Evolutionary conservation across 1,140 invertebrate genomes (phyloP), one percentile per base, ranked within the genome.

Genomic region (Orchesella cincta): DNA sequence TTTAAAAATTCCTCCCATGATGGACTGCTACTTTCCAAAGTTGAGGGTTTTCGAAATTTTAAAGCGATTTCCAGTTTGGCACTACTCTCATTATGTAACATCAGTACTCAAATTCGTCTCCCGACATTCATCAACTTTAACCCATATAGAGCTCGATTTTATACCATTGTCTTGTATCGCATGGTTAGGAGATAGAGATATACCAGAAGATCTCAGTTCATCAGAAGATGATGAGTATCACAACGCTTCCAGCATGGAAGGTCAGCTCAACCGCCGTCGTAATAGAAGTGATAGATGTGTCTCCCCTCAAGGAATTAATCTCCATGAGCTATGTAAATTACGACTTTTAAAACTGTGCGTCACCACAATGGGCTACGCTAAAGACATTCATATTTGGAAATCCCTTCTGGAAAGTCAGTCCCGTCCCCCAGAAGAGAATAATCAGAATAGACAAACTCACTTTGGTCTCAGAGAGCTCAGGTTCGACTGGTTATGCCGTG

Each of bases 361-460:
- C 3, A 79, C 80, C 0, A 81, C 80, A 0, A 76, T 79, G 33
- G 80, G 80, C 26, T 79, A 57, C 33, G 35, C 46, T 14, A 54
- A 71, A 57, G 80, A 81, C 74, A 67, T 79, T 52, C n/a, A 36
- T 8, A 74, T 81, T 39, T 81, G 80, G 80, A 77, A 74, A 73
- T 64, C 62, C 0, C 62, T 81, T 31, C 52, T 81, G 26, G 75
- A 80, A 39, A 75, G 46, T 71, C 77, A 78, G n/a, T 26, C 62
- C 14, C 12, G 5, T 31, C 62, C 62, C 2, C 1, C 62, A 14
- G 14, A 57, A 16, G 8, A 31, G 31, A 67, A 29, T 8, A 31
- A 20, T 46, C 71, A 67, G 31, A 33, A 31, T 16, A 39, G 14
- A 36, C 36, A 36, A 51, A 74, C 28, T 16, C 8, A 28, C 57